A percentile compares a stretch with the other conserved stretches of the same genome.
phyloP scores from a whole-genome alignment of 2,797 vertebrate genomes.

The Dicrostonyx torquatus region DNA sequence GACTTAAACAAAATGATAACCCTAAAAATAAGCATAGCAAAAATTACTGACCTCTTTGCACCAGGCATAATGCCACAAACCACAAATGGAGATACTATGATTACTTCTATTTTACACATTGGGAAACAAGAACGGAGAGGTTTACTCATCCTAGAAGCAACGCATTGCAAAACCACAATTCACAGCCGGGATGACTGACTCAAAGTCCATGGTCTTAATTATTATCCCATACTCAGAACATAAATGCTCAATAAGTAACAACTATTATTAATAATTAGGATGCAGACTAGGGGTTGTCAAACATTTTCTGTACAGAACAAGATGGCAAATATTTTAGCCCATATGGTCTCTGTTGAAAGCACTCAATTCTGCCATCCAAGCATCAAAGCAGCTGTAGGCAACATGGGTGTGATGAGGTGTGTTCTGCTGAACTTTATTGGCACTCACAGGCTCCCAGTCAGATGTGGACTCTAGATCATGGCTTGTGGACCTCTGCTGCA shows the following conservation, averaged over 20 bases:
- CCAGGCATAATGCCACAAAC: background rate
- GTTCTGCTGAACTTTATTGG: background rate
- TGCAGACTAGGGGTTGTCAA: background rate
- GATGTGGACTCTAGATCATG: background rate
- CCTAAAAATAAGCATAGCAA: background rate
- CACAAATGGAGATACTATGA: background rate
- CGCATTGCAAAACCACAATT: background rate
- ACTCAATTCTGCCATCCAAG: background rate
- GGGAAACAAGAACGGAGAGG: background rate
- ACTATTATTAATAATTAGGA: background rate
- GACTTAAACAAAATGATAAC: conserved; percentile 12
- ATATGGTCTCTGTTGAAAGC: background rate
- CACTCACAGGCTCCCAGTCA: background rate
- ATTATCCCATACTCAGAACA: background rate
- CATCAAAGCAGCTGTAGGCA: background rate
- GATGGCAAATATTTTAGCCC: background rate
- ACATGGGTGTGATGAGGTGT: background rate
- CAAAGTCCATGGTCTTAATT: background rate
- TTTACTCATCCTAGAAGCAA: background rate
- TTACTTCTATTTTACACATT: background rate
- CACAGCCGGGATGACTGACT: background rate
- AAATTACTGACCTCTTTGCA: background rate
- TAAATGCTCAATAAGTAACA: background rate
- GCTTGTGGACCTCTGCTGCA: background rate
- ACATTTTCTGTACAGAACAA: conserved; percentile 3